phyloP scores from a whole-genome alignment of 2,113 vertebrate genomes.

The Chionodraco myersi region DNA sequence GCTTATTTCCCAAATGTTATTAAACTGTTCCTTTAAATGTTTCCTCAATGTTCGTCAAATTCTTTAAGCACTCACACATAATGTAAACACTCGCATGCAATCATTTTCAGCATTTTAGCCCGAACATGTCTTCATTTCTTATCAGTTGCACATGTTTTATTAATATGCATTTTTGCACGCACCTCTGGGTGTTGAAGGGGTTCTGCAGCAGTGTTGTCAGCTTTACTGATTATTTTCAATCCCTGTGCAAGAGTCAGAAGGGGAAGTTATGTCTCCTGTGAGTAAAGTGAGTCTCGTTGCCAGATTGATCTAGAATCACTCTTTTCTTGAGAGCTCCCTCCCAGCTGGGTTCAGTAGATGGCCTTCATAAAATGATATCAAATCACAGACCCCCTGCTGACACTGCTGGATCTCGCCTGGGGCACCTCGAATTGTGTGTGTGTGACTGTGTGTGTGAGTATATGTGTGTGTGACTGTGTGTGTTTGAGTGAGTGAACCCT shows the following conservation, averaged over 20 bases:
- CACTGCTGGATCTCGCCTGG: constrained; percentile 9
- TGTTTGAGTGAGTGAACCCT: background rate
- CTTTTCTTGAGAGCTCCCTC: constrained; percentile 11
- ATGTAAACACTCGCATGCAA: too few relatives aligned
- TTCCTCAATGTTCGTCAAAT: too few relatives aligned
- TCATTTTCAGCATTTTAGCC: too few relatives aligned
- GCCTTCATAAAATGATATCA: constrained; percentile 37
- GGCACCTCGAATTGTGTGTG: constrained; percentile 5
- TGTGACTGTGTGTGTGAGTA: background rate
- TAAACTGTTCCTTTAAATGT: too few relatives aligned
- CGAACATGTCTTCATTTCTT: background rate
- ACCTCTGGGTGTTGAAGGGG: background rate
- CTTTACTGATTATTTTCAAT: constrained; percentile 11
- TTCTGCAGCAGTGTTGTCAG: constrained; percentile 9
- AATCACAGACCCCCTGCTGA: constrained; percentile 27
- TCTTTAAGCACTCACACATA: too few relatives aligned
- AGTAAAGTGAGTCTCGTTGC: constrained; percentile 27
- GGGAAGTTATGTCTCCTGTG: too few relatives aligned
- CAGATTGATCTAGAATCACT: constrained; percentile 43
- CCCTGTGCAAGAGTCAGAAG: background rate
- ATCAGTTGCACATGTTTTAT: background rate
- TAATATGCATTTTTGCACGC: background rate
- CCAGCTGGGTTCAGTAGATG: constrained; percentile 29
- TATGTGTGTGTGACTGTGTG: background rate
- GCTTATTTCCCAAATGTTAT: too few relatives aligned